These are phyloP conservation scores for Lepus townsendii DNA, from an alignment of 2,797 vertebrate species.

Conservation along the genomic window DNA sequence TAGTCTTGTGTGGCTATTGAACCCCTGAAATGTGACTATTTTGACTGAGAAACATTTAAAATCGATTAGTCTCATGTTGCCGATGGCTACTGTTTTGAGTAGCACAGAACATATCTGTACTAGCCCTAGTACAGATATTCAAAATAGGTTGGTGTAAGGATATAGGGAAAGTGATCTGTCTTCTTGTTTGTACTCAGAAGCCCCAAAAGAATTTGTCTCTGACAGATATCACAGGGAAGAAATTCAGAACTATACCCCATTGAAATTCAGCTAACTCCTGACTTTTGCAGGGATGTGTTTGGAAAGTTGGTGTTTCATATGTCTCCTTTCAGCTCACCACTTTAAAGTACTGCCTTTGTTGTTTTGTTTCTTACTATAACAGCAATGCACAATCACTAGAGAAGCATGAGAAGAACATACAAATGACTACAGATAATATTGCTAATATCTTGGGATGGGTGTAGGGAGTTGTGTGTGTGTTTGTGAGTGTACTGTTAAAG, in stretches of 20 bases:
- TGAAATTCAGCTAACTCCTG: not conserved
- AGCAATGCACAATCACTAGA: not conserved
- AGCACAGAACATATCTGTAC: too few relatives aligned
- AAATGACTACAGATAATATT: not conserved
- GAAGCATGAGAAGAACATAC: conserved; percentile 19
- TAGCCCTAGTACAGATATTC: not conserved
- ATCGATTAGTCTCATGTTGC: not conserved
- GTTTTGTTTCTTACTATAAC: not conserved
- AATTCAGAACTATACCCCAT: not conserved
- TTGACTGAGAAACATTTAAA: not conserved
- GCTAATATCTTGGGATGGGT: not conserved
- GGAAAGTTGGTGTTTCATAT: not conserved
- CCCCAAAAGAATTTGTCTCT: not conserved
- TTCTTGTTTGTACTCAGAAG: not conserved
- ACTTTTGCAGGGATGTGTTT: not conserved
- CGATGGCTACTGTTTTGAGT: not conserved
- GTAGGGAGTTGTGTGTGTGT: too few relatives aligned
- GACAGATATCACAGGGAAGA: not conserved
- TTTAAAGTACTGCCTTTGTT: not conserved
- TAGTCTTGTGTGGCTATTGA: not conserved
- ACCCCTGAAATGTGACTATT: not conserved
- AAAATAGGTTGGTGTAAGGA: not conserved
- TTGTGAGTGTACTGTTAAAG: not conserved
- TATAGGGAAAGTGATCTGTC: not conserved
- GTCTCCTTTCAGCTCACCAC: not conserved